phyloP scores from a whole-genome alignment of 2,888 invertebrate genomes.

The Cephus rjabovi region DNA sequence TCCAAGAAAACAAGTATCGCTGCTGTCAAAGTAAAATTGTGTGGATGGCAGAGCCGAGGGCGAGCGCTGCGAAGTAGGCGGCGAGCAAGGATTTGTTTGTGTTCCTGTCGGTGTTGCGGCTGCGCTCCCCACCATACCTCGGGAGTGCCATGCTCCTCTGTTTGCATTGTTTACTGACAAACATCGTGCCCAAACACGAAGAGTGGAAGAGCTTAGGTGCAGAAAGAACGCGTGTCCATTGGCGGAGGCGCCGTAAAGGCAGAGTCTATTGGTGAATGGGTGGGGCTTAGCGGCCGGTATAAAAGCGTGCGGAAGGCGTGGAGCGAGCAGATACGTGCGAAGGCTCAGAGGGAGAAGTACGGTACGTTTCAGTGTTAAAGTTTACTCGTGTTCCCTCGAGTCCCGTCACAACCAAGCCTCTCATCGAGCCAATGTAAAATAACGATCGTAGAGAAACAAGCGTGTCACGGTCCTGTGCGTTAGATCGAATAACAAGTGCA shows the following conservation, averaged over 20 bases:
- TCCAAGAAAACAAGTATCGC: neutral
- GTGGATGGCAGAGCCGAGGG: slow-evolving; percentile 3
- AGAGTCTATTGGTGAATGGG: slow-evolving; percentile 18
- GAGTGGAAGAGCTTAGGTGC: slow-evolving; percentile 21
- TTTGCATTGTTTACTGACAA: slow-evolving; percentile 62
- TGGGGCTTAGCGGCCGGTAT: slow-evolving; percentile 35
- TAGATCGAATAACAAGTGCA: neutral
- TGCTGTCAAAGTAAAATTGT: neutral
- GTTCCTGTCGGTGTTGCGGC: slow-evolving; percentile 49
- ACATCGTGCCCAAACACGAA: slow-evolving; percentile 56
- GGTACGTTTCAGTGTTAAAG: neutral
- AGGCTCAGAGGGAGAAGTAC: slow-evolving; percentile 29
- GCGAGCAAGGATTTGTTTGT: slow-evolving; percentile 52
- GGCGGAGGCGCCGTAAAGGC: slow-evolving; percentile 16
- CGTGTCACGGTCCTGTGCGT: neutral
- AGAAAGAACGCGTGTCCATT: slow-evolving; percentile 10
- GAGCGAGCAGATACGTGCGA: slow-evolving; percentile 44
- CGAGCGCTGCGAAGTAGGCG: slow-evolving; percentile 12
- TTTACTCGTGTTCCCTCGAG: neutral
- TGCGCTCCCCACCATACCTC: slow-evolving; percentile 49
- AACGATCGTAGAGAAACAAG: neutral
- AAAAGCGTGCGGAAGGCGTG: slow-evolving; percentile 38
- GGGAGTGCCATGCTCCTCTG: slow-evolving; percentile 34
- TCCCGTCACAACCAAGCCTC: neutral
- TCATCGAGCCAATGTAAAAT: neutral